Base-by-base conservation (phyloP, 2,113 vertebrate genomes). In the Brachypteracias leptosomus region DNA sequence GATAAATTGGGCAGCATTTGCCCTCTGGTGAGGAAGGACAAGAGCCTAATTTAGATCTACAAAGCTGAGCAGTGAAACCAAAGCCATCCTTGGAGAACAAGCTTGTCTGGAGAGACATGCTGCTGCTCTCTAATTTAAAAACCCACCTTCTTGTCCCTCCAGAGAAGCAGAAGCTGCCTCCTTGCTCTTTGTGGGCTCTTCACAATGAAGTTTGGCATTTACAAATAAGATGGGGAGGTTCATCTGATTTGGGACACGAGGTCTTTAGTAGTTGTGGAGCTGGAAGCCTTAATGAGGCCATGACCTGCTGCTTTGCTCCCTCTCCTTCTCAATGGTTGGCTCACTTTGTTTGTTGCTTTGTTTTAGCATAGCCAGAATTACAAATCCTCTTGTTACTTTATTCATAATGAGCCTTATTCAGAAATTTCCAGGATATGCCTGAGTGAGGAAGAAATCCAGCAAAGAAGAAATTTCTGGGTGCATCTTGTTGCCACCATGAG, bases 1-100 rank as follows among this genome's bases (percentile, higher is more conserved):
- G 88, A 85, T 49, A 90, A 92, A 85, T 13, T 92, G 54, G 93
- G 80, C 78, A 72, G 55, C 63, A 10, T 95, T 95, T 97, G 93
- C 88, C 97, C 97, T 97, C 86, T 92, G 90, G 78, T 77, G 61
- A 93, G 82, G 89, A 97, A 97, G 96, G 96, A 80, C 96, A 87
- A 15, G 61, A 85, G 83, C 94, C 75, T 86, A 97, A 97, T 97
- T 96, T 96, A 96, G 90, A 92, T 90, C 92, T 91, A 86, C 83
- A 88, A 94, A 93, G 93, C 94, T 46, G 57, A 87, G 70, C 79
- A 46, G 81, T 89, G 96, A 97, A 97, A 97, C 93, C 73, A 76
- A 97, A 97, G 96, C 84, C 58, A 84, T 92, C 93, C 93, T 96
- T 85, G 79, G 91, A 96, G 96, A 96, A 72, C 83, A 74, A 86